phyloP scores from a whole-genome alignment of 1,140 invertebrate genomes.

The Cryptotermes secundus region DNA sequence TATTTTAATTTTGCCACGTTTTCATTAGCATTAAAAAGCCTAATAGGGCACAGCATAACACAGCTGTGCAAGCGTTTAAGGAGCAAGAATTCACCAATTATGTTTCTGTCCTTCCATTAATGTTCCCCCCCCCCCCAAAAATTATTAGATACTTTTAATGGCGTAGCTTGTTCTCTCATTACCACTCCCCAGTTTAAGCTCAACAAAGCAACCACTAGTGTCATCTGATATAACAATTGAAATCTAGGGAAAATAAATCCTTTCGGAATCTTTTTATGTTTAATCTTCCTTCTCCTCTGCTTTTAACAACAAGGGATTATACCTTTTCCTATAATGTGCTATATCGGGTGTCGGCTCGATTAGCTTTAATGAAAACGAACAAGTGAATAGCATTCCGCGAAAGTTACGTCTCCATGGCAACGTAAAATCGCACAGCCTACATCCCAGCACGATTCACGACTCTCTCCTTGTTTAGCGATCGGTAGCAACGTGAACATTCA shows the following conservation, averaged over 20 bases:
- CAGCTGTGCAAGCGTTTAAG: no score
- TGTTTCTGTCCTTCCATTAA: no score
- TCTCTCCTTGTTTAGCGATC: not conserved
- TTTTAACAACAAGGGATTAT: not conserved
- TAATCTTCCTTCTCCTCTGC: not conserved
- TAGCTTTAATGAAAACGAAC: slow-evolving; percentile 14
- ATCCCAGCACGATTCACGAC: not conserved
- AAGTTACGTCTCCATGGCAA: slow-evolving; percentile 9
- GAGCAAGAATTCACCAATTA: no score
- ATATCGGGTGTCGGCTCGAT: slow-evolving; percentile 17
- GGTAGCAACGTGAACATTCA: not conserved
- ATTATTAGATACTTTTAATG: no score
- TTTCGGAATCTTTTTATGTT: not conserved
- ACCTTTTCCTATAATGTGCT: slow-evolving; percentile 16
- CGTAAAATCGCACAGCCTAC: not conserved
- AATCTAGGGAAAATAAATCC: not conserved
- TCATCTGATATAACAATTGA: no score
- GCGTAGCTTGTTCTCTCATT: no score
- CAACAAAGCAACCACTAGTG: no score
- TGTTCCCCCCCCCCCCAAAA: no score
- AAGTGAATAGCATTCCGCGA: slow-evolving; percentile 12
- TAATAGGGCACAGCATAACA: no score
- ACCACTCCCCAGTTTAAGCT: no score
- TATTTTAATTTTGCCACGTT: no score
- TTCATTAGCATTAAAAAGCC: no score